Percentiles rank a stretch among this genome's conserved stretches.
Evolutionary conservation across 2,888 invertebrate genomes (phyloP).

Genomic region (Ectropis crepuscularia): DNA sequence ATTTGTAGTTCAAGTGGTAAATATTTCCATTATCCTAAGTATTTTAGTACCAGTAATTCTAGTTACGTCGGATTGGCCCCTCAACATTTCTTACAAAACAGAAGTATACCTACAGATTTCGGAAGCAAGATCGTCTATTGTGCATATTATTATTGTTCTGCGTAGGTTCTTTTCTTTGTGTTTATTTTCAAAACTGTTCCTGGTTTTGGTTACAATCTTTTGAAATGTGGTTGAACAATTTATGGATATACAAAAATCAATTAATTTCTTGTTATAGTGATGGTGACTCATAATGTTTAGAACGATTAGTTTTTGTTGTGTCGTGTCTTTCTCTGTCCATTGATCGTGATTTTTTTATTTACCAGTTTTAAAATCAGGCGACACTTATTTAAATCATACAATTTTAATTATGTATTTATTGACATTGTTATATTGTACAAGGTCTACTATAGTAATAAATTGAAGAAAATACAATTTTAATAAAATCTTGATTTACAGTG

Average conservation of each 20-base stretch:
- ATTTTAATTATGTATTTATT: no score
- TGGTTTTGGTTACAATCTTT: neutral
- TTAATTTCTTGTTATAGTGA: constrained; percentile 5
- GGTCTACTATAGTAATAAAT: neutral
- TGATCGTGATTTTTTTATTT: no score
- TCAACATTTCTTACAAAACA: neutral
- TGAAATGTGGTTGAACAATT: neutral
- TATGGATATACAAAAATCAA: constrained; percentile 13
- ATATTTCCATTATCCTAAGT: neutral
- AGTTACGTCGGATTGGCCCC: neutral
- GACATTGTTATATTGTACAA: constrained; percentile 18
- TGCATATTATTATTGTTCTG: constrained; percentile 5
- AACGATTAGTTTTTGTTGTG: constrained; percentile 12
- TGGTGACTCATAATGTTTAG: constrained; percentile 26
- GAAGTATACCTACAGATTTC: constrained; percentile 10
- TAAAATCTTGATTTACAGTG: constrained; percentile 10
- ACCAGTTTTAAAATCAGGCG: neutral
- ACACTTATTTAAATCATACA: neutral
- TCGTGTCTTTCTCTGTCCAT: neutral
- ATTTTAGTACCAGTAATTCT: neutral
- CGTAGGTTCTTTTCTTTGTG: constrained; percentile 1
- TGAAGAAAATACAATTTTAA: neutral
- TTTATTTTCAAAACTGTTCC: neutral
- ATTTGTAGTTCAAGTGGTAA: constrained; percentile 24
- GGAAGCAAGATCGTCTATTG: neutral